Conservation (phyloP, 2,797 vertebrate species). For the Phrynocephalus guinanensis region DNA sequence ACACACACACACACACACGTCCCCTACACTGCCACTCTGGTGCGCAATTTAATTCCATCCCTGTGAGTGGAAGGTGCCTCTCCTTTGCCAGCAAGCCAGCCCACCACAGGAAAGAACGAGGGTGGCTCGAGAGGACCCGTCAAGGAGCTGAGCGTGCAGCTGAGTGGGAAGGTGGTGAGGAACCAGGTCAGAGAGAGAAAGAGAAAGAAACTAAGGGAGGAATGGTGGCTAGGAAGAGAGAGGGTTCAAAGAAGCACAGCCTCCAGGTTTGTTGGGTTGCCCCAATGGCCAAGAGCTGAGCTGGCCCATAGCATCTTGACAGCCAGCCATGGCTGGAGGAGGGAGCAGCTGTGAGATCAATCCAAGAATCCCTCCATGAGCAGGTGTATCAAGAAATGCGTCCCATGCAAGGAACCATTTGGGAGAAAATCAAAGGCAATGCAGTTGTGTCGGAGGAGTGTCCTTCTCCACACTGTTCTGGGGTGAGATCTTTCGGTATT, state of each 20-base stretch:
- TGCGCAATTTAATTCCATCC: slow-evolving; percentile 62
- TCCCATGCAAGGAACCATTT: background rate
- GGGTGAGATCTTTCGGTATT: too few species aligned
- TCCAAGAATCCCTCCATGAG: too few species aligned
- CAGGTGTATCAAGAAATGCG: background rate
- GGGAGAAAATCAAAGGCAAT: too few species aligned
- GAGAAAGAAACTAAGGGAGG: background rate
- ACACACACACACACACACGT: slow-evolving; percentile 45
- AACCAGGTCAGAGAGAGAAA: background rate
- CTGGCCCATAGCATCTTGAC: too few species aligned
- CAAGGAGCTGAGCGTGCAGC: slow-evolving; percentile 27
- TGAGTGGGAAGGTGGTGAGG: slow-evolving; percentile 53
- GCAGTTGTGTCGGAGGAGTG: too few species aligned
- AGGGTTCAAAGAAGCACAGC: background rate
- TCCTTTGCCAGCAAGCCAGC: slow-evolving; percentile 63
- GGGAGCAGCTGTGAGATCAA: background rate
- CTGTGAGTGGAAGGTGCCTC: slow-evolving; percentile 62
- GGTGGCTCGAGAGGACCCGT: too few species aligned
- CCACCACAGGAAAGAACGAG: too few species aligned
- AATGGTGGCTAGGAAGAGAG: background rate
- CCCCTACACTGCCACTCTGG: slow-evolving; percentile 45
- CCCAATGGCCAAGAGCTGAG: too few species aligned
- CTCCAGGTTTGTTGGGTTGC: too few species aligned
- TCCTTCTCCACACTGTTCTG: too few species aligned
- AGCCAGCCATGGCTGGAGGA: background rate